Evolutionary conservation across 2,113 vertebrate species (phyloP), one percentile per base, ranked within the genome.

Genomic region (Channa maculata): DNA sequence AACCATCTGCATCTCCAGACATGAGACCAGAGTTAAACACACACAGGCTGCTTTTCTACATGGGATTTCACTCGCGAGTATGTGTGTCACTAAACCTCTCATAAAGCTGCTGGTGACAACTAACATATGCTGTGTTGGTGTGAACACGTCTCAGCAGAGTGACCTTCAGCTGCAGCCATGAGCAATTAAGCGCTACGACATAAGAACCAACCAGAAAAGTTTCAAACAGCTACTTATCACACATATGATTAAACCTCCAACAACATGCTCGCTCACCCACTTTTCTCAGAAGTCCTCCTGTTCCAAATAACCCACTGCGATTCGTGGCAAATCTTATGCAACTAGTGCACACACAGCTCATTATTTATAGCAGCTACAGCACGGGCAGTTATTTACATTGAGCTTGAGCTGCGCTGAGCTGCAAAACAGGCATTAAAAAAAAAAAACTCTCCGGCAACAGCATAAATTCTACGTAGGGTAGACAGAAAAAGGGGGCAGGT

Each of bases 271-370:
- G 13, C 37, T 48, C 63, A 8, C 10, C 37, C 3, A 0, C 9
- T 64, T 77, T 88, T 84, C 84, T 48, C 45, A 71, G 84, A 85
- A 86, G n/a, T 43, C 45, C 6, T 59, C 4, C 24, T 9, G 4
- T 36, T 76, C 79, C 7, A 55, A 57, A 72, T 80, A 72, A 9
- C 12, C 45, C 3, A 2, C 24, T 33, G 46, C 38, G 57, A 71
- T 67, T 65, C 3, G 0, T 71, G 58, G 77, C 69, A 79, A 41
- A 66, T 70, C 66, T 65, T 49, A 54, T 15, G 62, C 69, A 75
- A 59, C 72, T 70, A 60, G 45, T 72, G 36, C 63, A 14, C 45
- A 65, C 71, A 51, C 33, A 55, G 51, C 43, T 71, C 15, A 33
- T 61, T 64, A 83, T 76, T 79, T 63, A 80, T 62, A 75, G 61